These are phyloP conservation scores for Sebastes itinus DNA, from an alignment of 2,797 vertebrate genomes.

Conservation along the genomic window DNA sequence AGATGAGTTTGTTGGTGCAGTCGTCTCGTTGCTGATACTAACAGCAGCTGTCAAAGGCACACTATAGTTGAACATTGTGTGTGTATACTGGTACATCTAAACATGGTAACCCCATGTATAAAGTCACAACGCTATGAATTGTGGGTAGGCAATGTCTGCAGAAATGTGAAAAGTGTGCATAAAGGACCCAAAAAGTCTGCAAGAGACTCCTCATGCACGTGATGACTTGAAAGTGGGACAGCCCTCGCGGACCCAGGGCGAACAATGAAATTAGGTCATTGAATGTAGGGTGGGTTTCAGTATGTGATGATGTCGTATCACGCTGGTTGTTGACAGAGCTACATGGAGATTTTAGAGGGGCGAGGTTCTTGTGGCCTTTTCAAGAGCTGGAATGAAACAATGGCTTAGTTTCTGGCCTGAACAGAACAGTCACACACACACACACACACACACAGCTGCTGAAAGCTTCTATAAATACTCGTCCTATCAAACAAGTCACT, in stretches of 20 bases:
- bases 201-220: neutral
- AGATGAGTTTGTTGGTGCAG: neutral
- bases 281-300: neutral
- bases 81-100: accelerated
- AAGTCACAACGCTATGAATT: too few relatives aligned
- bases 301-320: conserved; percentile 3
- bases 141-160: too few relatives aligned
- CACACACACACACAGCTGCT: conserved; percentile 17
- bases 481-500: conserved; percentile 19
- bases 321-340: conserved; percentile 1
- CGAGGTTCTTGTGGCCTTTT: neutral
- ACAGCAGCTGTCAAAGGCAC: neutral
- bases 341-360: neutral
- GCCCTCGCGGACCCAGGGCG: neutral
- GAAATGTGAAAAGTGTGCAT: too few relatives aligned
- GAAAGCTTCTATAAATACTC: conserved; percentile 67
- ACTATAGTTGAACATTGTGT: neutral
- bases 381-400: conserved; percentile 17
- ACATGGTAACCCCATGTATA: too few relatives aligned
- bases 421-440: conserved; percentile 9
- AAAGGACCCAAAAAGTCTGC: too few relatives aligned
- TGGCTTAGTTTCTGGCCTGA: conserved; percentile 2
- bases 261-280: neutral
- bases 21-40: neutral
- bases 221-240: neutral